A percentile compares a stretch with the other conserved stretches of the same genome.
Conservation (phyloP, 2,113 vertebrate genomes). For the Toxotes jaculatrix region DNA sequence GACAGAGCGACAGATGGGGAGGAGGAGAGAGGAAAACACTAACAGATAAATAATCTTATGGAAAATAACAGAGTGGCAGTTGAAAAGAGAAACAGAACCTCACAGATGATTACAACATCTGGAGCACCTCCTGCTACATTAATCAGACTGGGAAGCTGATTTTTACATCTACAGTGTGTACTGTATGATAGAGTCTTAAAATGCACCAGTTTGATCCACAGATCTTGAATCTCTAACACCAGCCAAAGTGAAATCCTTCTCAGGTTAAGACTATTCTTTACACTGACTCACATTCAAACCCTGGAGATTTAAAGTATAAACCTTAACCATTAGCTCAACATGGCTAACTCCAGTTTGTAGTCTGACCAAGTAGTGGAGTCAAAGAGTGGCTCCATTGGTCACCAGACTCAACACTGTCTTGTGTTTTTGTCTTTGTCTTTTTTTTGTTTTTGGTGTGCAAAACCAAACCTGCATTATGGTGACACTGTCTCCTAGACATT, state of each 20-base stretch:
- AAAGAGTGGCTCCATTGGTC: neutral
- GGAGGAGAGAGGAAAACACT: slow-evolving; percentile 24
- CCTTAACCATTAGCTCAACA: neutral
- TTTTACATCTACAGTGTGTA: neutral
- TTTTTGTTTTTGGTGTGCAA: too few relatives aligned
- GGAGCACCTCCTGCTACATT: neutral
- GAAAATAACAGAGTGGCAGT: slow-evolving; percentile 13
- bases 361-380: neutral
- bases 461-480: too few relatives aligned
- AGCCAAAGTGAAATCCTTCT: neutral
- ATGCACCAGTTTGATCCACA: neutral
- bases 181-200: neutral
- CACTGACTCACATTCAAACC: neutral
- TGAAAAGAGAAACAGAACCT: slow-evolving; percentile 9
- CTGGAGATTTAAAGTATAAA: neutral
- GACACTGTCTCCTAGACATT: too few relatives aligned
- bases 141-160: neutral
- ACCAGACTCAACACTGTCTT: too few relatives aligned
- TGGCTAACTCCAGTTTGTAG: neutral
- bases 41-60: slow-evolving; percentile 8
- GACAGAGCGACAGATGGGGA: slow-evolving; percentile 7
- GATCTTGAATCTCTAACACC: neutral
- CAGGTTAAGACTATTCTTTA: neutral
- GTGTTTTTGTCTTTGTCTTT: too few relatives aligned
- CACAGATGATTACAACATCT: neutral